Percentiles rank a stretch among this genome's conserved stretches.
phyloP scores from a whole-genome alignment of 2,888 invertebrate species.

The Drosophila mulleri region DNA sequence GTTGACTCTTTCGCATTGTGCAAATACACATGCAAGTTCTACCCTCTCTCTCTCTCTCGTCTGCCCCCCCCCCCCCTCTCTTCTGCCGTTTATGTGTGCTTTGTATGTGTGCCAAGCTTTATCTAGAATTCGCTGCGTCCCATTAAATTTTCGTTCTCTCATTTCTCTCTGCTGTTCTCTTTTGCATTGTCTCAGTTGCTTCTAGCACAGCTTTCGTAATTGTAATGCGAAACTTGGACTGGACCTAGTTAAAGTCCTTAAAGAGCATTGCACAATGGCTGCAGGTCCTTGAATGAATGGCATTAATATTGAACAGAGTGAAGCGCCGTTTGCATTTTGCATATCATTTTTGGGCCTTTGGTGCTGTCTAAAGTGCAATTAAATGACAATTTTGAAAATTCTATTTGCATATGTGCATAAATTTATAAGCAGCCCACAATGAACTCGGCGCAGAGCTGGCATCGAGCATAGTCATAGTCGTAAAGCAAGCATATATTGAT shows the following conservation, averaged over 20 bases:
- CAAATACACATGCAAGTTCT: slow-evolving; percentile 41
- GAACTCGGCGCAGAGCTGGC: slow-evolving; percentile 21
- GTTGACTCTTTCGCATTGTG: slow-evolving; percentile 70
- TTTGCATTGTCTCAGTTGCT: slow-evolving; percentile 13
- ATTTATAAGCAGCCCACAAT: slow-evolving; percentile 63
- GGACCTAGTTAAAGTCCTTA: slow-evolving; percentile 24
- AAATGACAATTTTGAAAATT: slow-evolving; percentile 77
- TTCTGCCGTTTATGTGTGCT: background rate
- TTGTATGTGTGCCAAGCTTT: slow-evolving; percentile 64
- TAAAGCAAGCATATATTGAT: slow-evolving; percentile 63
- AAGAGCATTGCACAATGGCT: slow-evolving; percentile 1
- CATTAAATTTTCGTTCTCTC: slow-evolving; percentile 39
- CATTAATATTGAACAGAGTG: slow-evolving; percentile 52
- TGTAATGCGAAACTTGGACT: slow-evolving; percentile 8
- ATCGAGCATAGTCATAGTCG: slow-evolving; percentile 26
- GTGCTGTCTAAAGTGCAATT: slow-evolving; percentile 65
- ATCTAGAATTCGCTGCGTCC: slow-evolving; percentile 60
- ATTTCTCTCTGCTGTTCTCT: background rate
- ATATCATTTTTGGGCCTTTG: slow-evolving; percentile 58
- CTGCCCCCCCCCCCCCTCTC: too few relatives aligned
- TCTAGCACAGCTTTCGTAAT: slow-evolving; percentile 16
- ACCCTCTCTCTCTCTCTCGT: too few relatives aligned
- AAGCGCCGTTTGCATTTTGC: slow-evolving; percentile 64
- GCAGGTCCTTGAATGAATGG: slow-evolving; percentile 29
- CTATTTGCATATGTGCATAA: slow-evolving; percentile 78